Evolutionary conservation across 1,140 invertebrate species (phyloP).

Genomic region (Drosophila sp.): DNA sequence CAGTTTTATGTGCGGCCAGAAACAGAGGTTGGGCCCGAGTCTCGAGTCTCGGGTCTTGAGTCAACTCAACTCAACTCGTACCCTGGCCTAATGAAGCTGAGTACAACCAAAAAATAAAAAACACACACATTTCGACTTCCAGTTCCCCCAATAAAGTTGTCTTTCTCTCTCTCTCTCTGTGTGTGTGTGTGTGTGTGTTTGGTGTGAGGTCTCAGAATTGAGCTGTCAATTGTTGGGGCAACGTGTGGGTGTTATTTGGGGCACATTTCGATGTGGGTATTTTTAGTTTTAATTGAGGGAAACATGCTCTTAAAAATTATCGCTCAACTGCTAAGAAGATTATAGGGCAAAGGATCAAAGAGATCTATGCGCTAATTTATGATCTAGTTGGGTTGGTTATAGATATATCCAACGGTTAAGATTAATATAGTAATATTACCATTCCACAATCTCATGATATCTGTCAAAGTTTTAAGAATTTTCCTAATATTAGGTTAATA

Average conservation of each 20-base stretch:
- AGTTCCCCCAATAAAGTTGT: slow-evolving; percentile 44
- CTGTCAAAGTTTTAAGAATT: no score
- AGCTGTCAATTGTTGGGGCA: slow-evolving; percentile 71
- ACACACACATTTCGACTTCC: slow-evolving; percentile 48
- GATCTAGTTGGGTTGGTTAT: no score
- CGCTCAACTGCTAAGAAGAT: slow-evolving; percentile 6
- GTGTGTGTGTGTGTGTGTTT: slow-evolving; percentile 12
- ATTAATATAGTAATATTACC: no score
- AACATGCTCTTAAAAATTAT: slow-evolving; percentile 8
- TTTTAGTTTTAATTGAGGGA: slow-evolving; percentile 46
- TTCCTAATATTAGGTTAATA: no score
- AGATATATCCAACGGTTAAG: no score
- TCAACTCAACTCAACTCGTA: slow-evolving; percentile 19
- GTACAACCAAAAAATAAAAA: slow-evolving; percentile 45
- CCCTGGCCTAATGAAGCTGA: slow-evolving; percentile 58
- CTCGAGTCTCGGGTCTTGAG: slow-evolving; percentile 5
- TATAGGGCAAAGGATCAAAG: slow-evolving; percentile 23
- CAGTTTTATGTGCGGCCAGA: slow-evolving; percentile 76
- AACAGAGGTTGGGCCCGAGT: slow-evolving; percentile 29
- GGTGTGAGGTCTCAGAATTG: slow-evolving; percentile 66
- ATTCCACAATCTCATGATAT: no score
- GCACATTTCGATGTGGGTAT: slow-evolving; percentile 45
- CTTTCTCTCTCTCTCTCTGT: slow-evolving; percentile 1
- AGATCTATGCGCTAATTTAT: slow-evolving; percentile 3
- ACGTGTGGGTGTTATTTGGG: slow-evolving; percentile 76